Evolutionary conservation across 2,797 vertebrate species (phyloP).

Genomic region (Coregonus sp.): DNA sequence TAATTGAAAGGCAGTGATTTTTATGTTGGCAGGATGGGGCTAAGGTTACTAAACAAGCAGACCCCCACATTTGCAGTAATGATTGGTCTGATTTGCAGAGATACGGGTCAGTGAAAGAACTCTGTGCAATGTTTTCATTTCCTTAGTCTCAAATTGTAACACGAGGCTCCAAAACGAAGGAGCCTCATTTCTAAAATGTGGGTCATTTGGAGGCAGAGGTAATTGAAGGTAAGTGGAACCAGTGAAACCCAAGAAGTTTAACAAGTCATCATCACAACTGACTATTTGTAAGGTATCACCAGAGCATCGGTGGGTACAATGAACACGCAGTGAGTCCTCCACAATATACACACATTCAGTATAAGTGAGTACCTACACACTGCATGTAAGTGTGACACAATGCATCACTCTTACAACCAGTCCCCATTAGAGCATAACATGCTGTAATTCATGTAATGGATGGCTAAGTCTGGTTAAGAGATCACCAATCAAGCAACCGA

Average conservation of each 20-base stretch:
- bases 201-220: slow-evolving; percentile 18
- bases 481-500: background rate
- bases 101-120: slow-evolving; percentile 6
- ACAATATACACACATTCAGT: background rate
- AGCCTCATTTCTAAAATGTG: slow-evolving; percentile 12
- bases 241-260: slow-evolving; percentile 25
- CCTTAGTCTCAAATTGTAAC: background rate
- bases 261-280: slow-evolving; percentile 24
- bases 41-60: slow-evolving; percentile 24
- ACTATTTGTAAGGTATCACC: slow-evolving; percentile 18
- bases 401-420: background rate
- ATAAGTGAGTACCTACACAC: background rate
- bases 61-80: slow-evolving; percentile 15
- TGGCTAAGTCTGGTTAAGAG: background rate
- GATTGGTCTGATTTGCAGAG: slow-evolving; percentile 11
- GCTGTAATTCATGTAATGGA: background rate
- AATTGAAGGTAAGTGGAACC: slow-evolving; percentile 31
- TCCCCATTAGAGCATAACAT: background rate
- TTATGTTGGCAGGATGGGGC: background rate
- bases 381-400: background rate
- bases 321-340: background rate
- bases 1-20: slow-evolving; percentile 4
- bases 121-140: background rate
- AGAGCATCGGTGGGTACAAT: background rate
- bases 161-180: background rate